phyloP scores from a whole-genome alignment of 2,797 vertebrate species.

The Anguilla anguilla region DNA sequence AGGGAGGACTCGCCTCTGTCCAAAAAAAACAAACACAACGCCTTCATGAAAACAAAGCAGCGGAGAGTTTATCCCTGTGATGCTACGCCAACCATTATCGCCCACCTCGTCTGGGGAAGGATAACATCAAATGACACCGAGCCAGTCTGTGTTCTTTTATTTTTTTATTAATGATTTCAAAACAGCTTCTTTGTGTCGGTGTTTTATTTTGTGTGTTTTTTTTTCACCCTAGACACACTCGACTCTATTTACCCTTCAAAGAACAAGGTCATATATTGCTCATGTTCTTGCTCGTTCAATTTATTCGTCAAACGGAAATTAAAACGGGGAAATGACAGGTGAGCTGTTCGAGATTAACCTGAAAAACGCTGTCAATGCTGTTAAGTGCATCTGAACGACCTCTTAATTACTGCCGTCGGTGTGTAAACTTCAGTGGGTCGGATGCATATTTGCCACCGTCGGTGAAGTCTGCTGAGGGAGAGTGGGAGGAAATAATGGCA shows the following conservation, averaged over 20 bases:
- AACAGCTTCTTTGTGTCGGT: not conserved
- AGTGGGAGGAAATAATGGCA: constrained; percentile 57
- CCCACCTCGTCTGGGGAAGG: not conserved
- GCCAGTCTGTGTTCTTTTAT: not conserved
- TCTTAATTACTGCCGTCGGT: not conserved
- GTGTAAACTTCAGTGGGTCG: constrained; percentile 43
- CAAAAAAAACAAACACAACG: constrained; percentile 59
- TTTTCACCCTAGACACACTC: not conserved
- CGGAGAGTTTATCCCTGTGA: constrained; percentile 45
- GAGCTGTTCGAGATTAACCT: constrained; percentile 39
- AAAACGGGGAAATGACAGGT: not conserved
- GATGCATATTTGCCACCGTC: constrained; percentile 44
- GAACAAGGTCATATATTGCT: not conserved
- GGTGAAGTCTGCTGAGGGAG: constrained; percentile 37
- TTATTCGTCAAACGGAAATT: not conserved
- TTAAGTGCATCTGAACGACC: not conserved
- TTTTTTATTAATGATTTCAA: not conserved
- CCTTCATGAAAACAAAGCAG: constrained; percentile 53
- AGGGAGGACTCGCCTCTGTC: constrained; percentile 67
- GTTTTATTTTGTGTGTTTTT: not conserved
- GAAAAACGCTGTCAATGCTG: not conserved
- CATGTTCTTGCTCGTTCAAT: not conserved
- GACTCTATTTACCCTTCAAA: not conserved
- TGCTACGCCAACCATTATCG: not conserved
- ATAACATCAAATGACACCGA: not conserved